Evolutionary conservation across 2,888 invertebrate species (phyloP), one percentile per base, ranked within the genome.

Genomic region (Hyles lineata): DNA sequence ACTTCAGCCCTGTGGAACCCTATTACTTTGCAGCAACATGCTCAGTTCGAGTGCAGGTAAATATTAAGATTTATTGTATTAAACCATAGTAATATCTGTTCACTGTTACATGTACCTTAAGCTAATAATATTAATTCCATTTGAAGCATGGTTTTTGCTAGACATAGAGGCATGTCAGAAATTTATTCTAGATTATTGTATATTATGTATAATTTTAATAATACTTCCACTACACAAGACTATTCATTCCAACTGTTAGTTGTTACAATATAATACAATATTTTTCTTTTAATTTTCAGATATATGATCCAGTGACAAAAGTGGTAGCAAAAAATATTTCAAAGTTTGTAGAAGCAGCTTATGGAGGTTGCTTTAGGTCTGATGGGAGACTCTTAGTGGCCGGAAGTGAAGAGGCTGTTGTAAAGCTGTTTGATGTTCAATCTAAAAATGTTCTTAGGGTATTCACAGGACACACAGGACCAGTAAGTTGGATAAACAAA

Each of bases 21-120:
- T 96, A 98, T 92, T 97, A 98, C 87, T 98, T 99, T 93, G 99
- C 98, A 9, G 97, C 98, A 23, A 98, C 99, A 72, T 98, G 98
- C 87, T 98, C 99, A 0, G 97, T 98, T 0, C 96, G 98, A 86
- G 97, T 99, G 79, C 97, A 96, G 93, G 95, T 95, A 85, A 85
- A 75, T 75, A 60, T 50, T 32, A 43, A 32, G 15, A 43, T 43
- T 1, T 43, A 11, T 43, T 43, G 43, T 43, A 15, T 43, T 43
- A 3, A 43, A 43, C 11, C 43, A 11, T 43, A 43, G 43, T 15
- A 15, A 43, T 43, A 43, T 43, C 58, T 52, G 8, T 25, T 19
- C 58, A 5, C 11, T 25, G 52, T n/a, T 21, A 17, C 50, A 58
- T 29, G 19, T 23, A n/a, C 5, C 0, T 15, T 19, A 19, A 5